Base-by-base conservation (phyloP, 2,888 invertebrate species). In the Silvanus unidentatus region DNA sequence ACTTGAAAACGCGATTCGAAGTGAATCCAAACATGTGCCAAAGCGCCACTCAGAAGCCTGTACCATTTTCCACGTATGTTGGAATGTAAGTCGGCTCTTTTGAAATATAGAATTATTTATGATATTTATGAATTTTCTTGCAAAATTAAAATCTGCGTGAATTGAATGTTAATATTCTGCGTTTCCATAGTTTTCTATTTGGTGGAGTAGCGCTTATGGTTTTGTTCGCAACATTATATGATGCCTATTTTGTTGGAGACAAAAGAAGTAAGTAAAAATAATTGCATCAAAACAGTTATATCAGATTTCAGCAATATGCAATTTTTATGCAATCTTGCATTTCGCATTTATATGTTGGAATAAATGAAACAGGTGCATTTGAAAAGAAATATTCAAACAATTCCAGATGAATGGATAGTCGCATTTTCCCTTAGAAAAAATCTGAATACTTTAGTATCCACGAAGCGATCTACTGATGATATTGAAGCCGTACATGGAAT, bases 401-500 rank as follows among this genome's bases (percentile, higher is more conserved):
- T 42, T 67, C 67, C 49, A 78, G 77, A 73, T 63, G 73, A 76
- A 49, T 72, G 77, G 60, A 58, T 79, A 1, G 67, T 75, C 15
- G 75, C 79, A 11, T 84, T 85, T 68, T 85, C 85, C 0, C 64
- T 84, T 47, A 73, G 73, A 50, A 78, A 77, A 59, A 85, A 84
- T 60, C 56, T 76, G 6, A 66, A 66, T 42, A 75, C 76, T 52
- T 66, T 84, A 15, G 67, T 80, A 32, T 76, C 75, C 13, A 70
- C 80, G 22, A 76, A 75, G 30, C 69, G 75, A 32, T 62, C 73
- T 0, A 61, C 74, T 1, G 76, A 75, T 12, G 84, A 84, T 54
- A 79, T 85, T 38, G 72, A 76, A 40, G 74, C 78, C 0, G 75
- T 84, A 1, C 84, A 85, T 63, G 84, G 84, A 12, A 78, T 85